These are phyloP conservation scores for Eidolon helvum DNA, from an alignment of 2,113 vertebrate genomes.

Conservation along the genomic window DNA sequence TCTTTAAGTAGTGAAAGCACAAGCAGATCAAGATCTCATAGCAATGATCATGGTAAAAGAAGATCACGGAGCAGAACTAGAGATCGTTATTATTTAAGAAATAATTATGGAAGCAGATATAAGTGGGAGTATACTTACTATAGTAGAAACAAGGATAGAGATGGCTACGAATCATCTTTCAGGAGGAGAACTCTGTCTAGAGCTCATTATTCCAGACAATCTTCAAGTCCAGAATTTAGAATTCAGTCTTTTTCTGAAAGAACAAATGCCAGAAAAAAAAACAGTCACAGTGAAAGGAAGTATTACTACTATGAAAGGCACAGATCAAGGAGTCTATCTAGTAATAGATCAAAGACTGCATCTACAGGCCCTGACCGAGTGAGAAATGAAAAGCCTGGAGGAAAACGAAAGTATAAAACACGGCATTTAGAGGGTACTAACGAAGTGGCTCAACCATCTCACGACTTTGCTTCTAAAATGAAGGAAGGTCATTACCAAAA, in stretches of 20 bases:
- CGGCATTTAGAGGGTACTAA: constrained; percentile 88
- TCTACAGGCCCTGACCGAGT: constrained; percentile 79
- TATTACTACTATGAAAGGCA: constrained; percentile 82
- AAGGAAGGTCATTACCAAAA: constrained; percentile 76
- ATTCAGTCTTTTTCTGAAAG: constrained; percentile 83
- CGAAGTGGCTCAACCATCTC: constrained; percentile 49
- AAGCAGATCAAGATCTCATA: constrained; percentile 83
- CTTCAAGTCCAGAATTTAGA: constrained; percentile 81
- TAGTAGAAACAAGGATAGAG: constrained; percentile 80
- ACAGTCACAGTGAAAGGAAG: constrained; percentile 83
- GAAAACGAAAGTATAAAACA: constrained; percentile 95
- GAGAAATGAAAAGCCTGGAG: constrained; percentile 89
- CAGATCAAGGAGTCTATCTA: constrained; percentile 86
- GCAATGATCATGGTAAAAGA: constrained; percentile 81
- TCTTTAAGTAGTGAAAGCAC: constrained; percentile 83
- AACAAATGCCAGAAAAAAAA: constrained; percentile 80
- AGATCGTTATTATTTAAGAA: constrained; percentile 81
- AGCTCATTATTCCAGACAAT: constrained; percentile 83
- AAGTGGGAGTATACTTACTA: constrained; percentile 86
- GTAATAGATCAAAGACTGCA: constrained; percentile 83
- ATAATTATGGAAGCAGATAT: constrained; percentile 80
- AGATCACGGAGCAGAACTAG: constrained; percentile 83
- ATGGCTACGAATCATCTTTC: constrained; percentile 81
- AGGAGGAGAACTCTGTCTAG: constrained; percentile 78
- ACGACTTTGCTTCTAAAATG: constrained; percentile 53